Base-by-base conservation (phyloP, 2,113 vertebrate genomes). In the Tychaedon coryphoeus region DNA sequence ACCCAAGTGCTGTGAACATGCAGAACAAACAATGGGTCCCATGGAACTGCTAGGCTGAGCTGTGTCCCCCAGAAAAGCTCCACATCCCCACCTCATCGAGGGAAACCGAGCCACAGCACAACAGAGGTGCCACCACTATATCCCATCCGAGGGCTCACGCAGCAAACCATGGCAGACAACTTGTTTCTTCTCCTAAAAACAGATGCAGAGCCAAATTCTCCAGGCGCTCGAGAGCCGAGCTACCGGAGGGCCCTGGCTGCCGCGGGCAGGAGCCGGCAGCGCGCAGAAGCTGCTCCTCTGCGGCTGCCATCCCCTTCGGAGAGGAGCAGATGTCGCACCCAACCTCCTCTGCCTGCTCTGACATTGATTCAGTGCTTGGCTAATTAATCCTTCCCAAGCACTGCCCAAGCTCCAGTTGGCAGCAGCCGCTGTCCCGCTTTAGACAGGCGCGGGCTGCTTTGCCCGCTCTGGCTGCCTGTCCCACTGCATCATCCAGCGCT, bases 381-480 rank as follows among this genome's bases (percentile, higher is more conserved):
- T 65, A 90, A 89, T 84, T 86, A 88, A 94, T 92, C 88, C 75
- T 86, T 74, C 88, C 80, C 53, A 36, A 61, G 28, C 36, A 12
- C 73, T 80, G 82, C 71, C 78, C 20, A 3, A 40, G n/a, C 60
- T 77, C 16, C 22, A 85, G 45, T 64, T 8, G 23, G 72, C 15
- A 60, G 80, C 58, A 65, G 91, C 22, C 5, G 19, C 92, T 11
- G 11, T 81, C 69, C 86, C 0, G 3, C 58, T 79, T 60, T 15
- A 76, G 53, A 51, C 5, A 5, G 1, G 19, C 71, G 58, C 5
- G 9, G 31, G 80, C 90, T 77, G n/a, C 79, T 87, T 42, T 5
- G 17, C 60, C 53, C 58, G 25, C 80, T 50, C 79, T 12, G 74
- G 42, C 2, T 33, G 80, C 72, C 64, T 26, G 64, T 69, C 73